A percentile compares a stretch with the other conserved stretches of the same genome.
Evolutionary conservation across 2,113 vertebrate genomes (phyloP).

Genomic region (Heptranchias perlo): DNA sequence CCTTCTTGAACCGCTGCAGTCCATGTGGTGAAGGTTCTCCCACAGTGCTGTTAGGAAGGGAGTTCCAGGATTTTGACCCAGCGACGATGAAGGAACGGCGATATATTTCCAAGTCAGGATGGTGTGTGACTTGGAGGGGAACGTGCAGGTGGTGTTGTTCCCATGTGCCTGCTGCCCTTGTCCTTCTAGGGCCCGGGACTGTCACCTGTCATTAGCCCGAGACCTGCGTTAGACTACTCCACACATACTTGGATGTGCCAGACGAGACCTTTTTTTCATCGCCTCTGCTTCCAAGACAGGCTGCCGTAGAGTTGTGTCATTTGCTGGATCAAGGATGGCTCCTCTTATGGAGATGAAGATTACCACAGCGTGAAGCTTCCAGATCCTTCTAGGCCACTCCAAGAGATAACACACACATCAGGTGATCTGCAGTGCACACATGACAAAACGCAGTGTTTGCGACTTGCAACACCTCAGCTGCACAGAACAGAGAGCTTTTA

Average conservation of each 20-base stretch:
- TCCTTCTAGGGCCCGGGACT: neutral
- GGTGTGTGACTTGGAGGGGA: too few relatives aligned
- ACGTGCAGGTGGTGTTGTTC: too few relatives aligned
- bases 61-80: too few relatives aligned
- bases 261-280: neutral
- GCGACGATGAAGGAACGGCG: too few relatives aligned
- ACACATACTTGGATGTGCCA: neutral
- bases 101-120: too few relatives aligned
- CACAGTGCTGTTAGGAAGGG: too few relatives aligned
- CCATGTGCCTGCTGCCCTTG: too few relatives aligned
- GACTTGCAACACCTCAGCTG: neutral
- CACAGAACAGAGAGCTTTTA: neutral
- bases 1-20: too few relatives aligned
- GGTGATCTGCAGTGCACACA: too few relatives aligned
- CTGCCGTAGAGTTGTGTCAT: neutral
- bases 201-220: neutral
- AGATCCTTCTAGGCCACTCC: neutral
- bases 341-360: neutral
- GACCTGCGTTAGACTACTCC: neutral
- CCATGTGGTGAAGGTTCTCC: too few relatives aligned
- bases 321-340: neutral
- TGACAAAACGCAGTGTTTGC: neutral
- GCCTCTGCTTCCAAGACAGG: neutral
- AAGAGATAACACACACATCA: neutral
- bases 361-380: neutral